Conservation (phyloP, 2,888 invertebrate genomes). For the Melanchra persicariae region DNA sequence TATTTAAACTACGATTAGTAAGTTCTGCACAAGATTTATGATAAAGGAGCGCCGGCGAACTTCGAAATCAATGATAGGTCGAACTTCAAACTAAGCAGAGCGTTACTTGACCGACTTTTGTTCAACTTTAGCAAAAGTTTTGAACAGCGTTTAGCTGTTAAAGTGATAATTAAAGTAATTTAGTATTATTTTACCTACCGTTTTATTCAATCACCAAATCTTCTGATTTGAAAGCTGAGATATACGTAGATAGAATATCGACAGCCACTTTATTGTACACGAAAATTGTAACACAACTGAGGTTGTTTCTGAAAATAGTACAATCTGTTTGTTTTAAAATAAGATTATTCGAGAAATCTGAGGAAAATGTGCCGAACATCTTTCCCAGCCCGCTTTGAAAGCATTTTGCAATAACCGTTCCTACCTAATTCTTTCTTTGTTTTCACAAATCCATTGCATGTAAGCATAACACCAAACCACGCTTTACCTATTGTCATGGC, state of each 20-base stretch:
- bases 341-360: background rate
- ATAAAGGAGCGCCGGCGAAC: slow-evolving; percentile 37
- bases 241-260: no score
- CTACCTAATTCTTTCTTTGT: background rate
- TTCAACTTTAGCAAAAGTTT: slow-evolving; percentile 43
- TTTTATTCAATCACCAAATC: background rate
- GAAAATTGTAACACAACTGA: no score
- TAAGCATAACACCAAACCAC: background rate
- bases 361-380: background rate
- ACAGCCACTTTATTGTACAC: no score
- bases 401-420: background rate
- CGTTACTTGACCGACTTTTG: slow-evolving; percentile 60
- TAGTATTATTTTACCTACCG: slow-evolving; percentile 2
- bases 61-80: slow-evolving; percentile 59
- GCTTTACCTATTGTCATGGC: background rate
- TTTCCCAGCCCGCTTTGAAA: background rate
- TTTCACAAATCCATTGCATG: background rate
- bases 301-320: no score
- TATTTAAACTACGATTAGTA: slow-evolving; percentile 61
- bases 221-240: background rate
- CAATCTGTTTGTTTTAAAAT: background rate
- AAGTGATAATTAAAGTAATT: slow-evolving; percentile 47
- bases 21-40: slow-evolving; percentile 62
- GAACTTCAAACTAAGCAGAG: slow-evolving; percentile 53
- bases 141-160: slow-evolving; percentile 40